phyloP scores from a whole-genome alignment of 2,888 invertebrate species.

The Drosophila differens region DNA sequence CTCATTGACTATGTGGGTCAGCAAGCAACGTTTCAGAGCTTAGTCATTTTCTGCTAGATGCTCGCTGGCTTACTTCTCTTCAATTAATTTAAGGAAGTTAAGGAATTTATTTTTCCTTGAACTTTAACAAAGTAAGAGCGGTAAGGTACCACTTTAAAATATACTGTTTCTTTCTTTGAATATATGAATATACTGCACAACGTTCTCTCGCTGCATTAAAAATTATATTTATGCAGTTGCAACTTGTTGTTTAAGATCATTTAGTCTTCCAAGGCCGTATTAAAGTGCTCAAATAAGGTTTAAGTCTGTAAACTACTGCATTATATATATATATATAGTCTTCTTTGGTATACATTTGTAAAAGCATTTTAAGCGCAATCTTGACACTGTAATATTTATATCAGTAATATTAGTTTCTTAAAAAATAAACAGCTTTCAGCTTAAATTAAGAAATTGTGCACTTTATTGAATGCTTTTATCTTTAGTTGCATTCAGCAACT shows the following conservation, averaged over 20 bases:
- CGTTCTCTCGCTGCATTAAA: neutral
- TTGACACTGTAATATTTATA: neutral
- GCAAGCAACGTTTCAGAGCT: conserved; percentile 35
- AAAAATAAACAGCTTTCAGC: neutral
- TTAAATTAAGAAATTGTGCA: neutral
- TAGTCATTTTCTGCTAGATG: conserved; percentile 23
- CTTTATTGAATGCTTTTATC: neutral
- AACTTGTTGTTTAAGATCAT: neutral
- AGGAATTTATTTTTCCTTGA: neutral
- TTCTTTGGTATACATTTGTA: neutral
- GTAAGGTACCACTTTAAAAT: neutral
- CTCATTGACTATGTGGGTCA: conserved; percentile 82
- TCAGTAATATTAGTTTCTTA: neutral
- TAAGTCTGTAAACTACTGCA: neutral
- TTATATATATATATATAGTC: neutral
- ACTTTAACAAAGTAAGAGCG: neutral
- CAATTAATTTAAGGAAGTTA: conserved; percentile 50
- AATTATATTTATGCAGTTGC: neutral
- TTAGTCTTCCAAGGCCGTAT: neutral
- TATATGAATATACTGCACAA: neutral
- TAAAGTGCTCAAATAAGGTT: neutral
- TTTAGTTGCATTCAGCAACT: neutral
- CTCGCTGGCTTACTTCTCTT: conserved; percentile 49
- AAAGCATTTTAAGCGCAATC: neutral
- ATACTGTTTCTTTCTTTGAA: neutral